Percentiles rank a stretch among this genome's conserved stretches.
Conservation (phyloP, 2,113 vertebrate genomes). For the Ramphastos sulfuratus region DNA sequence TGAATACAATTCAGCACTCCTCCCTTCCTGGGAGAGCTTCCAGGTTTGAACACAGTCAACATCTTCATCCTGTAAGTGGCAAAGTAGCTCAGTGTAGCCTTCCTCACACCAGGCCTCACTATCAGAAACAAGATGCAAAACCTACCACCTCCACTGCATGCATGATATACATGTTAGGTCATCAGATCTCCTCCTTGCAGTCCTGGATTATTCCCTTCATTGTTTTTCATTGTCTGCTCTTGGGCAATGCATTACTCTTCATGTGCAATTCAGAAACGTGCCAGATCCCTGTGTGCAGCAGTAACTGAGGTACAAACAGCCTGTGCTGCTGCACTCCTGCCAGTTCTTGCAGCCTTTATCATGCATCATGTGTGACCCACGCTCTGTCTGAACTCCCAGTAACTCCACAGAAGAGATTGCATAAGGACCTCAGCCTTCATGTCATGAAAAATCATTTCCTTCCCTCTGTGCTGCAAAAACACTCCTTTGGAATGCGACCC, state of each 20-base stretch:
- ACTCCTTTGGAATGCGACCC: not conserved
- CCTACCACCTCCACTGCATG: not conserved
- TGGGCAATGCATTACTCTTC: not conserved
- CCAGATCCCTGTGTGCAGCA: slow-evolving; percentile 61
- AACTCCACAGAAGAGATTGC: slow-evolving; percentile 31
- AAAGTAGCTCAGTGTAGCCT: not conserved
- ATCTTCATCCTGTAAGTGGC: accelerated
- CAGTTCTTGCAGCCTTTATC: slow-evolving; percentile 48
- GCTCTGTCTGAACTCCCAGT: slow-evolving; percentile 48
- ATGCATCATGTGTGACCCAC: slow-evolving; percentile 37
- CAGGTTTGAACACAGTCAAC: not conserved
- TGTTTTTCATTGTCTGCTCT: slow-evolving; percentile 17
- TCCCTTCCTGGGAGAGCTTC: not conserved
- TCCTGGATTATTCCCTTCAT: slow-evolving; percentile 13
- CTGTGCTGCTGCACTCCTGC: slow-evolving; percentile 18
- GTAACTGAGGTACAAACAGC: slow-evolving; percentile 55
- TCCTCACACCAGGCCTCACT: slow-evolving; percentile 16
- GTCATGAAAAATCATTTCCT: not conserved
- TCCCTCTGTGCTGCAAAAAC: not conserved
- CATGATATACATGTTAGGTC: slow-evolving; percentile 57
- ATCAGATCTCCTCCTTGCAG: slow-evolving; percentile 16
- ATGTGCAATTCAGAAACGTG: slow-evolving; percentile 7
- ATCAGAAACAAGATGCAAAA: not conserved
- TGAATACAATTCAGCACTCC: not conserved
- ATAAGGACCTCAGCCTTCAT: not conserved